These are phyloP conservation scores for Parotia lawesii DNA, from an alignment of 2,113 vertebrate species.

Conservation along the genomic window DNA sequence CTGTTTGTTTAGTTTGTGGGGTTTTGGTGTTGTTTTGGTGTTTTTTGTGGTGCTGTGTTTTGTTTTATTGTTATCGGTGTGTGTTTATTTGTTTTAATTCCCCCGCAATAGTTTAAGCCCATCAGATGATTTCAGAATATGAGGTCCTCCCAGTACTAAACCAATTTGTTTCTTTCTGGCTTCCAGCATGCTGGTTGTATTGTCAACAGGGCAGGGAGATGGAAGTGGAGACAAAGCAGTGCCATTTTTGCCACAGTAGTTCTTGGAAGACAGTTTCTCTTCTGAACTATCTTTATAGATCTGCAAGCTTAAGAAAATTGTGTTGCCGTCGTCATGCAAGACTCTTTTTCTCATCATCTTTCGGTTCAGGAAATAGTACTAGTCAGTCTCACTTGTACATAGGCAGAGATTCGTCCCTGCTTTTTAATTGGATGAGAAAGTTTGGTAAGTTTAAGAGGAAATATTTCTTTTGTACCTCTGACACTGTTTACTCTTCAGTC, in stretches of 20 bases:
- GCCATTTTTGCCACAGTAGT: neutral
- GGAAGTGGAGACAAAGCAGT: neutral
- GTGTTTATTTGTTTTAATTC: neutral
- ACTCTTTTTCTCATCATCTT: neutral
- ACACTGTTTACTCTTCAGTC: neutral
- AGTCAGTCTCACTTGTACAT: neutral
- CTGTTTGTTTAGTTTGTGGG: neutral
- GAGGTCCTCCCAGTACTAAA: neutral
- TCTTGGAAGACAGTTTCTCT: neutral
- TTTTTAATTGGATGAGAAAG: neutral
- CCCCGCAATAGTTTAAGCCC: neutral
- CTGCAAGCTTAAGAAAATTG: neutral
- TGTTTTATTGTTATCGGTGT: rapidly evolving
- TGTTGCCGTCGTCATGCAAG: neutral
- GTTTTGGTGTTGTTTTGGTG: neutral
- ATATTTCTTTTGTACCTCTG: neutral
- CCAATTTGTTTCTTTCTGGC: neutral
- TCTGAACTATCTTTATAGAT: neutral
- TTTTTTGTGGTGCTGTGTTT: neutral
- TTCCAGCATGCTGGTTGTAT: neutral
- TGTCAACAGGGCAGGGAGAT: neutral
- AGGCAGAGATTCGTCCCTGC: neutral
- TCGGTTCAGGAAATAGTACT: neutral
- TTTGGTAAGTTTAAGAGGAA: neutral
- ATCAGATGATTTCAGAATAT: neutral